phyloP scores from a whole-genome alignment of 2,113 vertebrate species.

The Malurus cyaneus region DNA sequence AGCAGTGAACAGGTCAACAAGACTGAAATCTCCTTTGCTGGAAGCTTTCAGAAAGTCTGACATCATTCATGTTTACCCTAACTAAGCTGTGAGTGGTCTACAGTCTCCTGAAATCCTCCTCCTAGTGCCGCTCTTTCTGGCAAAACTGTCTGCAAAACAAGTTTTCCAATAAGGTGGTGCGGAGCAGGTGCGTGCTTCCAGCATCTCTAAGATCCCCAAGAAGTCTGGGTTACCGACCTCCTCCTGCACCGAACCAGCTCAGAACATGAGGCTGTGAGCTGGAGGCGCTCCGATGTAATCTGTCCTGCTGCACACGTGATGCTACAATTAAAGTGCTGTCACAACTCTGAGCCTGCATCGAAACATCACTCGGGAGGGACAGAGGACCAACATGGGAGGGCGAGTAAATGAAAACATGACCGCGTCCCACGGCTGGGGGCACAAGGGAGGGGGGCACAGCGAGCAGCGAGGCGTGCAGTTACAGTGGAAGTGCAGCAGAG shows the following conservation, averaged over 20 bases:
- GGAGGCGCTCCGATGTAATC: not conserved
- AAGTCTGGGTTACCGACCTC: not conserved
- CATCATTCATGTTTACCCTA: not conserved
- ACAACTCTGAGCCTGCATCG: not conserved
- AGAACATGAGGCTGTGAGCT: rapidly evolving
- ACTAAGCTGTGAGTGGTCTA: not conserved
- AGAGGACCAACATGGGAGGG: not conserved
- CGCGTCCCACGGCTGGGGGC: not conserved
- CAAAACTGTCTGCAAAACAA: not conserved
- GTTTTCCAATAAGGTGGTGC: not conserved
- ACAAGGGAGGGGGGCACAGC: not conserved
- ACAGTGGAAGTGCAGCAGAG: not conserved
- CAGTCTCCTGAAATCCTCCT: not conserved
- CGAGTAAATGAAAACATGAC: not conserved
- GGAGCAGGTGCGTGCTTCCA: rapidly evolving
- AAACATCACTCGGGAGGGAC: not conserved
- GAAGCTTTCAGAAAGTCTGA: not conserved
- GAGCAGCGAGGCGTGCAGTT: not conserved
- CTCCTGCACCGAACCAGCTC: not conserved
- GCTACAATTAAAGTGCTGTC: not conserved
- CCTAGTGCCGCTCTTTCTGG: not conserved
- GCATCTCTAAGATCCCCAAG: not conserved
- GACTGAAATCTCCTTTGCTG: not conserved
- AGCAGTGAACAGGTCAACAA: not conserved
- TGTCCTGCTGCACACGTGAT: not conserved